These are phyloP conservation scores for Cheiracanthium punctorium DNA, from an alignment of 2,888 invertebrate species.

Conservation along the genomic window DNA sequence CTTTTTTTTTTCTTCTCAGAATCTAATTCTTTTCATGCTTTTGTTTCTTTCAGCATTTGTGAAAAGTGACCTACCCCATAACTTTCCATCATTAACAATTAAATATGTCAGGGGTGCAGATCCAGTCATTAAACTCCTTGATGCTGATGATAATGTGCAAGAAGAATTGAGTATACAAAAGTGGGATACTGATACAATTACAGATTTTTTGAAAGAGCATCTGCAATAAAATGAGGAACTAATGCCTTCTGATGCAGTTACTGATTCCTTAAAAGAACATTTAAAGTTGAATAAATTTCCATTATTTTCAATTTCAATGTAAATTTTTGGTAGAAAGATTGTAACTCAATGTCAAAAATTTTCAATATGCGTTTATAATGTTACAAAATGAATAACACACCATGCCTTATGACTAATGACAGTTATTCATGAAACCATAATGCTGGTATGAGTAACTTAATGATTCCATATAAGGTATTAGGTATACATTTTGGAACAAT, in stretches of 20 bases:
- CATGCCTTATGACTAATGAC: not conserved
- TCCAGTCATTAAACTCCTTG: constrained; percentile 93
- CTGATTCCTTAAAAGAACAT: too few relatives aligned
- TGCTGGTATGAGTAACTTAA: not conserved
- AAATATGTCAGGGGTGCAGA: constrained; percentile 95
- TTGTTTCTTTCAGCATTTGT: constrained; percentile 85
- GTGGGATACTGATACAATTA: constrained; percentile 98
- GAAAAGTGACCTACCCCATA: constrained; percentile 91
- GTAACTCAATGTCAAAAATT: not conserved
- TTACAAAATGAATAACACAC: not conserved
- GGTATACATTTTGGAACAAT: not conserved
- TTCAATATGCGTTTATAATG: not conserved
- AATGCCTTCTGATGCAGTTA: too few relatives aligned
- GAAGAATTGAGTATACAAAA: constrained; percentile 94
- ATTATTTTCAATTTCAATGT: too few relatives aligned
- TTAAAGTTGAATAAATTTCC: too few relatives aligned
- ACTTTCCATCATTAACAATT: constrained; percentile 93
- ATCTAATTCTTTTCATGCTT: constrained; percentile 18
- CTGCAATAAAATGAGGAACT: constrained; percentile 78
- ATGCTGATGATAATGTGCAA: constrained; percentile 87
- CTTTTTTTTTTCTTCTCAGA: not conserved
- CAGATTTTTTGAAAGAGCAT: constrained; percentile 95
- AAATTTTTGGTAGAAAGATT: not conserved
- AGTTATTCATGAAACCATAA: not conserved
- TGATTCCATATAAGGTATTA: not conserved